A percentile compares a stretch with the other conserved stretches of the same genome.
Conservation (phyloP, 2,113 vertebrate genomes). For the Nothoprocta perdicaria region DNA sequence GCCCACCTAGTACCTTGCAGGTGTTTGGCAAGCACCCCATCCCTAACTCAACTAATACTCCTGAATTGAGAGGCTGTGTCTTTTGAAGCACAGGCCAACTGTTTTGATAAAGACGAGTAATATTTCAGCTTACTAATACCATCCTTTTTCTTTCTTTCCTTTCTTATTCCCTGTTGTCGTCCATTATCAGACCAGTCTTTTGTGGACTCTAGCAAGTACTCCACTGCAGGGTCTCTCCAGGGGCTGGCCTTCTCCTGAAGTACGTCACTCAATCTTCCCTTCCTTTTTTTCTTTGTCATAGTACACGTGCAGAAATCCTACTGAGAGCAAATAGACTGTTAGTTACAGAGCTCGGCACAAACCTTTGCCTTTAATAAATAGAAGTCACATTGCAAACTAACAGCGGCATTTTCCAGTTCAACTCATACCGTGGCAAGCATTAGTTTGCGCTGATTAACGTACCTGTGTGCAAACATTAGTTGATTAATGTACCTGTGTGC, state of each 20-base stretch:
- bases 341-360: slow-evolving; percentile 38
- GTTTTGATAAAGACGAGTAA: slow-evolving; percentile 64
- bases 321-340: slow-evolving; percentile 41
- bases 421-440: slow-evolving; percentile 10
- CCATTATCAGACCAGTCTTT: slow-evolving; percentile 90
- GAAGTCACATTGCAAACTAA: slow-evolving; percentile 30
- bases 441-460: slow-evolving; percentile 34
- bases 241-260: slow-evolving; percentile 95
- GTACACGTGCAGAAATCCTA: slow-evolving; percentile 66
- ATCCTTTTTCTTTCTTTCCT: slow-evolving; percentile 78
- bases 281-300: slow-evolving; percentile 72
- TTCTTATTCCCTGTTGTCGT: slow-evolving; percentile 74
- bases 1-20: slow-evolving; percentile 3
- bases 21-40: not conserved
- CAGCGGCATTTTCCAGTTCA: slow-evolving; percentile 42
- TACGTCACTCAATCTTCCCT: slow-evolving; percentile 83
- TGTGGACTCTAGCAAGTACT: slow-evolving; percentile 94
- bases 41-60: slow-evolving; percentile 33
- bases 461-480: slow-evolving; percentile 1
- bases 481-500: slow-evolving; percentile 5
- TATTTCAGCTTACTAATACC: slow-evolving; percentile 70
- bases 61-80: slow-evolving; percentile 49
- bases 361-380: slow-evolving; percentile 25
- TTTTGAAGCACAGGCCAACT: slow-evolving; percentile 42
- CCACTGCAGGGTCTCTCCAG: slow-evolving; percentile 89